Conservation (phyloP, 2,113 vertebrate genomes). For the Gracilinanus agilis region DNA sequence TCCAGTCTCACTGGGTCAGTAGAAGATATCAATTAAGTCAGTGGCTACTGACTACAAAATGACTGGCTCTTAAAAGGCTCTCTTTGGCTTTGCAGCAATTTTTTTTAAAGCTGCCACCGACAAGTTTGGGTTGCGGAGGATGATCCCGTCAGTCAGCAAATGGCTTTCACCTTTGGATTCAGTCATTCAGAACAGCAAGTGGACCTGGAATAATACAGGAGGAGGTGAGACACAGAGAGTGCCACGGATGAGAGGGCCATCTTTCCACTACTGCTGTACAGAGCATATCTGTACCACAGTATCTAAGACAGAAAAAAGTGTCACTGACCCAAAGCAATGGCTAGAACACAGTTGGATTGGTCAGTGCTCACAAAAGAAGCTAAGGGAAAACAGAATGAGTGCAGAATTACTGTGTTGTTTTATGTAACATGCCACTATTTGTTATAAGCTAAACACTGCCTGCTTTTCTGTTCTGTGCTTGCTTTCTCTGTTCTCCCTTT, state of each 20-base stretch:
- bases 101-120: slow-evolving; percentile 64
- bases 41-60: slow-evolving; percentile 30
- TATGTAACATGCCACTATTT: slow-evolving; percentile 74
- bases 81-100: slow-evolving; percentile 57
- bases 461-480: slow-evolving; percentile 79
- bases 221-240: neutral
- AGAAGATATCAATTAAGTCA: slow-evolving; percentile 80
- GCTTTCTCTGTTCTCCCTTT: slow-evolving; percentile 50
- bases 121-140: slow-evolving; percentile 54
- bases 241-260: slow-evolving; percentile 18
- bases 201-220: slow-evolving; percentile 26
- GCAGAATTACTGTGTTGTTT: slow-evolving; percentile 75
- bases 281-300: slow-evolving; percentile 27
- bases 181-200: slow-evolving; percentile 50
- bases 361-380: slow-evolving; percentile 68
- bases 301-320: slow-evolving; percentile 72
- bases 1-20: slow-evolving; percentile 60
- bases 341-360: slow-evolving; percentile 60
- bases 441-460: slow-evolving; percentile 78
- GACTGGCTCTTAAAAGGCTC: slow-evolving; percentile 61
- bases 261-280: slow-evolving; percentile 64
- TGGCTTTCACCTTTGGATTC: slow-evolving; percentile 67
- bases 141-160: slow-evolving; percentile 50
- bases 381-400: slow-evolving; percentile 62
- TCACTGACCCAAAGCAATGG: slow-evolving; percentile 69